Evolutionary conservation across 2,797 vertebrate genomes (phyloP), one percentile per base, ranked within the genome.

Genomic region (Sternotherus odoratus): DNA sequence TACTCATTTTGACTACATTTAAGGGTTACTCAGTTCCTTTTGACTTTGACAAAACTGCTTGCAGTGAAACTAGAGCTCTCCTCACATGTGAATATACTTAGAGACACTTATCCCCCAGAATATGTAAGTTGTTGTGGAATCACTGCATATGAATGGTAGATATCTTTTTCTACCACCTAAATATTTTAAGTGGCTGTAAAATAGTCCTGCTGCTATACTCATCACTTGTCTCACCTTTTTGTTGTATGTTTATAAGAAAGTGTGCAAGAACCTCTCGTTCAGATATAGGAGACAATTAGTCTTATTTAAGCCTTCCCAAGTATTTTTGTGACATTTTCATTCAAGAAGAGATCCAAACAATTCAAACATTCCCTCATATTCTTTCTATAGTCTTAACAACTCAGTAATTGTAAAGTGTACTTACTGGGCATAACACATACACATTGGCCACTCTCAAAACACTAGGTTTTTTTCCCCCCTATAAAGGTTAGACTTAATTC

Each of bases 161-260:
- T 88, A 12, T 66, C 28, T 77, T 6, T 85, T 46, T 51, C 46
- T 53, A 15, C 5, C 28, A 72, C 3, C 63, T 57, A 85, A 89
- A 46, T 88, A 46, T 88, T 39, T 21, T 48, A 4, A 26, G 39
- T 16, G 48, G 43, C 43, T 75, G 13, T 75, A 75, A 75, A 2
- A 75, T 13, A 79, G 39, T 46, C 30, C 56, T 85, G 51, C 90
- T 77, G 1, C 33, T 36, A 16, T 75, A 33, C 30, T 12, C 53
- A 50, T 48, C 79, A 72, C 24, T 21, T 83, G 43, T 19, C 28
- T 26, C 28, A 16, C 81, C 63, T 89, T 60, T 79, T 43, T 82
- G 82, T 90, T 82, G 48, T 69, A 26, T 24, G 49, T 56, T 89
- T 91, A 82, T 53, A 53, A 82, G 63, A 88, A 88, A 85, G 79